Percentiles rank a stretch among this genome's conserved stretches.
phyloP scores from a whole-genome alignment of 37 sponge, comb jelly and placozoan species.

The Theonella swinhoei region DNA sequence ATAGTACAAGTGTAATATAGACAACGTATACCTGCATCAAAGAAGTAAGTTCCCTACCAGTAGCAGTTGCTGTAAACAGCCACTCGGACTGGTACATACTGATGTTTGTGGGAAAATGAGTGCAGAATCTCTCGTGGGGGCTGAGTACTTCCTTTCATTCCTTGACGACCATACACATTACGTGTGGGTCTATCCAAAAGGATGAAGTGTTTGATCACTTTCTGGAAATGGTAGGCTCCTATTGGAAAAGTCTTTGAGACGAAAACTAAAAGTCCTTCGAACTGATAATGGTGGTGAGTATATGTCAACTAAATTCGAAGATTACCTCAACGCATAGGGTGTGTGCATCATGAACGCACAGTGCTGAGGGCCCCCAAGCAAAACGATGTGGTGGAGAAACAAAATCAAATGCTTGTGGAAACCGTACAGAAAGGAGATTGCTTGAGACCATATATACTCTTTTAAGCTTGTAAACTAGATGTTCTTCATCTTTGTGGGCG shows the following conservation, averaged over 20 bases:
- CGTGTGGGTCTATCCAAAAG: conserved; percentile 24
- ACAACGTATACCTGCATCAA: conserved; percentile 29
- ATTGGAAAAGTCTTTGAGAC: background rate
- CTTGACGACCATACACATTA: conserved; percentile 50
- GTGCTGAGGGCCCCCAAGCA: conserved; percentile 57
- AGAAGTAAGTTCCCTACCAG: conserved; percentile 26
- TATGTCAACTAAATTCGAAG: conserved; percentile 40
- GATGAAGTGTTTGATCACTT: conserved; percentile 9
- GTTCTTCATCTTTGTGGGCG: conserved; percentile 38
- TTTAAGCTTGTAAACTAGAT: conserved; percentile 57
- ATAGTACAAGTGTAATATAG: too few relatives aligned
- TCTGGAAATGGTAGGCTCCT: conserved; percentile 58
- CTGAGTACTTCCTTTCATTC: conserved; percentile 47
- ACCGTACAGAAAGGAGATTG: too few relatives aligned
- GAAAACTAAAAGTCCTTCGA: conserved; percentile 42
- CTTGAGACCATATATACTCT: too few relatives aligned
- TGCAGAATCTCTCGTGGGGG: conserved; percentile 21
- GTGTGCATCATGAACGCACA: conserved; percentile 48
- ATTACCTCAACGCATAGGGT: conserved; percentile 39
- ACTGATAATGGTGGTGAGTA: conserved; percentile 66
- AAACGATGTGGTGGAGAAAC: conserved; percentile 62
- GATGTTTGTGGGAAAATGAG: conserved; percentile 61
- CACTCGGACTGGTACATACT: conserved; percentile 45
- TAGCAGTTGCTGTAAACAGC: conserved; percentile 16
- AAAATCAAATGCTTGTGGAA: conserved; percentile 66